Evolutionary conservation across 2,888 invertebrate species (phyloP).

Genomic region (Perizoma affinitatum): DNA sequence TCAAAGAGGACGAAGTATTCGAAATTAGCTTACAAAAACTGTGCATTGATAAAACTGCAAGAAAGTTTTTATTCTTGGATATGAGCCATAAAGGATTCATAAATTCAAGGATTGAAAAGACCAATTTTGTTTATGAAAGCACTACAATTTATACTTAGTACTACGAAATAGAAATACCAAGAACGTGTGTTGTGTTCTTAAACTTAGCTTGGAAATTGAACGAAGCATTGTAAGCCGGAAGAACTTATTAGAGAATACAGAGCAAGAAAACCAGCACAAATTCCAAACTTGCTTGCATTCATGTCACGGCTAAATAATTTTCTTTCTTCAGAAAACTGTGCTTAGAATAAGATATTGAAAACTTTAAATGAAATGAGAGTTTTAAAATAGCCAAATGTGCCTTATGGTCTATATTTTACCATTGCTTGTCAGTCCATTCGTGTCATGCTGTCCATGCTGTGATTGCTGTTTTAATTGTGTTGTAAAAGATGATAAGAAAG

Average conservation of each 20-base stretch:
- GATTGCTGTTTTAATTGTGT: constrained; percentile 54
- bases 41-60: background rate
- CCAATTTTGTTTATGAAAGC: constrained; percentile 6
- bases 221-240: constrained; percentile 8
- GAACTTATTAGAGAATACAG: constrained; percentile 10
- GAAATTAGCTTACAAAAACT: background rate
- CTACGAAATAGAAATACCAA: constrained; percentile 11
- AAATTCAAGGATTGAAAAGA: background rate
- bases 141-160: constrained; percentile 8
- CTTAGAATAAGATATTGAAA: constrained; percentile 3
- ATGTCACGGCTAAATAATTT: constrained; percentile 5
- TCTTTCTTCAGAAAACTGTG: constrained; percentile 6
- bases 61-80: too few relatives aligned
- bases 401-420: constrained; percentile 49
- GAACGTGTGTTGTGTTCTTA: constrained; percentile 9
- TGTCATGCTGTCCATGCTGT: constrained; percentile 54
- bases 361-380: constrained; percentile 1
- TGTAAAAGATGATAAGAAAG: constrained; percentile 41
- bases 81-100: too few relatives aligned
- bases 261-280: constrained; percentile 1
- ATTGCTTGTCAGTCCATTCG: constrained; percentile 52
- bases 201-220: constrained; percentile 15
- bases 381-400: constrained; percentile 40
- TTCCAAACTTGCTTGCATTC: constrained; percentile 6
- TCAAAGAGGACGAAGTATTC: too few relatives aligned